Evolutionary conservation across 2,113 vertebrate genomes (phyloP).

Genomic region (Thomomys bottae): DNA sequence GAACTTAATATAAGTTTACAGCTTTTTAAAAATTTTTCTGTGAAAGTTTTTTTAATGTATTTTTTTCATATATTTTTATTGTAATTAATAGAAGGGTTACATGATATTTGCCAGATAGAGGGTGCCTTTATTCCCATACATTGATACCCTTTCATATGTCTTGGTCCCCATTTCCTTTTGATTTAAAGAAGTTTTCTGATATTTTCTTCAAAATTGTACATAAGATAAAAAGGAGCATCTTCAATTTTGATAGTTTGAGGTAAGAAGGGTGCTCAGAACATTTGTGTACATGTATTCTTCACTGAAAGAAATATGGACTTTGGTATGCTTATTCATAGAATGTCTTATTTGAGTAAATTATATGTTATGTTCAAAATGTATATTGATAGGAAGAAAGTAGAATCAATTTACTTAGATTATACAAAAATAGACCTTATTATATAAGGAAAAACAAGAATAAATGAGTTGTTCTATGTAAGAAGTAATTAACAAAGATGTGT

Average conservation of each 20-base stretch:
- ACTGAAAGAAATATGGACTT: background rate
- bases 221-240: background rate
- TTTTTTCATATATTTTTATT: too few relatives aligned
- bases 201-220: background rate
- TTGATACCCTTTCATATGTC: too few relatives aligned
- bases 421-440: background rate
- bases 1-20: background rate
- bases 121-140: too few relatives aligned
- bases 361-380: background rate
- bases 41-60: too few relatives aligned
- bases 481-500: background rate
- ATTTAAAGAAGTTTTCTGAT: background rate
- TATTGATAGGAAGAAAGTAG: background rate
- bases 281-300: background rate
- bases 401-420: background rate
- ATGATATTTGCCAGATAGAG: too few relatives aligned
- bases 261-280: background rate
- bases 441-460: background rate
- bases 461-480: background rate
- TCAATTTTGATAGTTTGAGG: background rate
- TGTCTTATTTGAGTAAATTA: background rate
- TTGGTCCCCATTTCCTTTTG: too few relatives aligned
- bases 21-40: too few relatives aligned
- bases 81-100: too few relatives aligned
- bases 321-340: background rate